Evolutionary conservation across 2,888 invertebrate genomes (phyloP).

Genomic region (Zaprionus bogoriensis): DNA sequence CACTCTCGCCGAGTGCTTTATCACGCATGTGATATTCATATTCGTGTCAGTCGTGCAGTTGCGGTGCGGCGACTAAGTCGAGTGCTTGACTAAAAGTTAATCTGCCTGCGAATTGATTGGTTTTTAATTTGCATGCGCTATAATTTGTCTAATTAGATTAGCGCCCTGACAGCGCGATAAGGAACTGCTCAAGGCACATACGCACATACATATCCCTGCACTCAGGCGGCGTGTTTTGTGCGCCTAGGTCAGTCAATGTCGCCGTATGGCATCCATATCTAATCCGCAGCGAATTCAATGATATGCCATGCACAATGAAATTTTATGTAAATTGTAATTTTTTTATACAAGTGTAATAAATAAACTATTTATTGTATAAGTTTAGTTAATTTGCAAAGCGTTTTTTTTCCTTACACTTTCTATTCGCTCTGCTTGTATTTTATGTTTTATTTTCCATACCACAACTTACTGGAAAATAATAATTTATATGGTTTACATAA

Average conservation of each 20-base stretch:
- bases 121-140: slow-evolving; percentile 45
- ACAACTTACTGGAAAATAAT: no score
- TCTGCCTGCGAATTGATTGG: slow-evolving; percentile 36
- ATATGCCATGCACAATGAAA: background rate
- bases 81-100: slow-evolving; percentile 24
- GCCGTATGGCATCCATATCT: background rate
- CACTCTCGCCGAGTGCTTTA: background rate
- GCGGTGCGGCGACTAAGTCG: slow-evolving; percentile 7
- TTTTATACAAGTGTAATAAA: background rate
- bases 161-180: slow-evolving; percentile 36
- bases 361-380: background rate
- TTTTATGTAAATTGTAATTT: background rate
- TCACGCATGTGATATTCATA: no score
- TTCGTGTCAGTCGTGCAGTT: no score
- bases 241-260: slow-evolving; percentile 31
- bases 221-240: background rate
- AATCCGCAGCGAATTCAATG: no score
- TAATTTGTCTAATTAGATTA: slow-evolving; percentile 38
- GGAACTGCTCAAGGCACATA: slow-evolving; percentile 1
- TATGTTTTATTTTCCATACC: no score
- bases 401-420: background rate
- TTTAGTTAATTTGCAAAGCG: background rate
- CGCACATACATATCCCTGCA: slow-evolving; percentile 1
- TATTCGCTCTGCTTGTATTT: no score
- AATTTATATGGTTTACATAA: no score